Evolutionary conservation across 2,888 invertebrate genomes (phyloP).

Genomic region (Blastobasis adustella): DNA sequence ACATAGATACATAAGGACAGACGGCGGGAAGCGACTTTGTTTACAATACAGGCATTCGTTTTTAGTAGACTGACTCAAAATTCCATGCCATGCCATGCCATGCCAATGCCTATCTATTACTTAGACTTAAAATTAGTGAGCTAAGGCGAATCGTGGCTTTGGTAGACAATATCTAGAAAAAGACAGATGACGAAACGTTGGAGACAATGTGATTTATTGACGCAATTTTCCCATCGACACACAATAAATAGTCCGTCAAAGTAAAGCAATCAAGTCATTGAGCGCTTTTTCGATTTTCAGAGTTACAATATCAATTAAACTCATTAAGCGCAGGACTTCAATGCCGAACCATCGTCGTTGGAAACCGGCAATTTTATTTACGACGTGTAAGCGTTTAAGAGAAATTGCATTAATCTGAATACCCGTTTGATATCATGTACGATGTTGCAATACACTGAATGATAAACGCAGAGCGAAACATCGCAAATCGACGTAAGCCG

Average conservation of each 20-base stretch:
- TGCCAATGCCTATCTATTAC: no score
- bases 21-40: no score
- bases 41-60: no score
- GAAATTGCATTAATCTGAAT: slow-evolving; percentile 75
- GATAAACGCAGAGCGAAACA: slow-evolving; percentile 24
- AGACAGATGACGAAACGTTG: no score
- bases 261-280: slow-evolving; percentile 25
- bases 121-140: no score
- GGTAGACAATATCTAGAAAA: no score
- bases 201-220: background rate
- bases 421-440: slow-evolving; percentile 72
- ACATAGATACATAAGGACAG: no score
- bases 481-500: slow-evolving; percentile 25
- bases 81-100: no score
- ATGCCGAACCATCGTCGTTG: slow-evolving; percentile 40
- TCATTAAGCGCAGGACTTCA: slow-evolving; percentile 50
- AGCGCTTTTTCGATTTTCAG: slow-evolving; percentile 22
- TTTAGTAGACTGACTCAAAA: no score
- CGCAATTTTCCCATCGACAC: background rate
- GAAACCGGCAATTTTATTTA: slow-evolving; percentile 71
- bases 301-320: slow-evolving; percentile 56
- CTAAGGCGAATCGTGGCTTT: no score
- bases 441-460: slow-evolving; percentile 70
- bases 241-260: background rate
- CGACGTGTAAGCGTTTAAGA: slow-evolving; percentile 74